Base-by-base conservation (phyloP, 1,140 invertebrate genomes). In the Saccostrea cuccullata region DNA sequence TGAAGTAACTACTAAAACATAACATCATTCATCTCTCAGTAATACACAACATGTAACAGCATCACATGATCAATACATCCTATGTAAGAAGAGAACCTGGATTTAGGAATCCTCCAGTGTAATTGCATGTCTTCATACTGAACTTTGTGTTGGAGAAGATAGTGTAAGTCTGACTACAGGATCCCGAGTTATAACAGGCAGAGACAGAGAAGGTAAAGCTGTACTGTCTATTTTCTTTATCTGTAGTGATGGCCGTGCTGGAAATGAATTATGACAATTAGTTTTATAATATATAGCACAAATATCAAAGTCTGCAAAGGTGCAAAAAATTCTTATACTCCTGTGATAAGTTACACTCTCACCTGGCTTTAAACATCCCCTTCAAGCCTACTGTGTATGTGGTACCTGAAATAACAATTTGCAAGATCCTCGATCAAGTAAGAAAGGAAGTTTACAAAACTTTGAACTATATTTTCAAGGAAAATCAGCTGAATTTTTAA, bases 111-210 rank as follows among this genome's bases (percentile, higher is more conserved):
- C 82, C 82, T 23, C 55, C 82, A 23, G 20, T 26, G 82, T 84
- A 55, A 17, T 23, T 23, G 47, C 82, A 84, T 12, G 82, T 84
- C 55, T 84, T 84, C 23, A 84, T 84, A 47, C 13, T 56, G 55
- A 84, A 84, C 17, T 17, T 56, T 55, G 82, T 84, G 30, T 84
- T 26, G n/a, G 20, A 23, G 55, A 84, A 84, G 40, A 84, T 84
- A 36, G 6, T 56, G 55, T 84, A 84, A 26, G 40, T 56, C 40
- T 84, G 82, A 26, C 30, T 17, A 55, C 82, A 84, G 30, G 26
- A 13, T 17, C 26, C 70, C 13, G 70, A 15, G 30, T 30, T 17
- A 15, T 77, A 77, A 30, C 70, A 77, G 0, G 70, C 70, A 30
- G 30, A 77, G 1, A 77, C 70, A 30, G 13, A 15, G 11, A 30